A percentile compares a stretch with the other conserved stretches of the same genome.
Conservation (phyloP, 2,113 vertebrate species). For the Ochotona princeps region DNA sequence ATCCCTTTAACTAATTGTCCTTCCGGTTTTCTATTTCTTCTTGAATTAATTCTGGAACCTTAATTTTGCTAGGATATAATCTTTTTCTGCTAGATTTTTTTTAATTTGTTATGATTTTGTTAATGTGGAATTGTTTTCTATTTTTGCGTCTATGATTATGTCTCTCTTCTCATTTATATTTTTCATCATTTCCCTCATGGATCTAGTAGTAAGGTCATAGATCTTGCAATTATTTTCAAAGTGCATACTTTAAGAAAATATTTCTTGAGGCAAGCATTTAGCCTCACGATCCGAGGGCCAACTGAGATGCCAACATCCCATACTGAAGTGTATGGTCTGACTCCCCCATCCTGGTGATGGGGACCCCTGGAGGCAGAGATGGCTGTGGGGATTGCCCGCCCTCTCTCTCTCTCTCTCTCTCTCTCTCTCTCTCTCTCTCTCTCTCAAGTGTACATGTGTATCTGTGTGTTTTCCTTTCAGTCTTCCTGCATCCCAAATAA, state of each 20-base stretch:
- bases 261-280: no score
- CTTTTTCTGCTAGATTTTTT: neutral
- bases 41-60: neutral
- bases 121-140: neutral
- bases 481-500: no score
- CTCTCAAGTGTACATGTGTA: no score
- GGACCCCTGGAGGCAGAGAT: no score
- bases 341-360: no score
- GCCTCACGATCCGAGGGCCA: no score
- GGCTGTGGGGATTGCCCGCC: no score
- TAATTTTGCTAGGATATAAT: neutral
- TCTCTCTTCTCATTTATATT: neutral
- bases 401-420: no score
- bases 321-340: no score
- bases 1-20: neutral
- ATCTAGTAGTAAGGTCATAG: neutral
- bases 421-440: no score
- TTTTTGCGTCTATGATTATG: neutral
- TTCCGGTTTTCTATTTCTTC: neutral
- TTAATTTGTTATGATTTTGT: neutral
- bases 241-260: neutral
- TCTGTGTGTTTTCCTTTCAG: no score
- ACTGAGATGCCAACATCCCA: no score
- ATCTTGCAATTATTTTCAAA: constrained; percentile 12
- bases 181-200: neutral